Conservation (phyloP, 1,140 invertebrate species). For the Alviniconcha marisindica region DNA sequence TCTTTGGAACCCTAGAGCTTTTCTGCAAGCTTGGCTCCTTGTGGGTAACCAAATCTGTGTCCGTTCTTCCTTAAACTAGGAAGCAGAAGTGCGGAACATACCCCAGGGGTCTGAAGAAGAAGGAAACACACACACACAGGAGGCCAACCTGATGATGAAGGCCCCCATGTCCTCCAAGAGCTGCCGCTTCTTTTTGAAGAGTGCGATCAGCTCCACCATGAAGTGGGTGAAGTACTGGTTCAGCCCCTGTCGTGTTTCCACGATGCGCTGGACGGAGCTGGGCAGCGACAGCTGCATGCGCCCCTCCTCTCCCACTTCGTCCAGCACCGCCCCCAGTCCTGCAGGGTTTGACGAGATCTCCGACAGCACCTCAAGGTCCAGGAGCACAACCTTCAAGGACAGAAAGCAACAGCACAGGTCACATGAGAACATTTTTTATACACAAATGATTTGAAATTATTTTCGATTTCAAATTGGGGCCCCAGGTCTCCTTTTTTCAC, state of each 20-base stretch:
- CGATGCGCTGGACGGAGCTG: slow-evolving; percentile 35
- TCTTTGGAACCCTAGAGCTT: too few species aligned
- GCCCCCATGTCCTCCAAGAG: slow-evolving; percentile 94
- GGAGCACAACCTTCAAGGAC: slow-evolving; percentile 84
- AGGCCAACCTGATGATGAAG: slow-evolving; percentile 92
- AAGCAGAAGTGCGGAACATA: too few species aligned
- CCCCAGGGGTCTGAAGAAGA: too few species aligned
- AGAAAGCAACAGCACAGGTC: too few species aligned
- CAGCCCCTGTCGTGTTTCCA: slow-evolving; percentile 54
- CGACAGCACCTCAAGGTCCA: slow-evolving; percentile 92
- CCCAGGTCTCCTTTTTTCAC: too few species aligned
- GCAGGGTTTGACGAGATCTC: slow-evolving; percentile 83
- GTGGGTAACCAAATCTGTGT: too few species aligned
- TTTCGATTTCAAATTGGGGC: too few species aligned
- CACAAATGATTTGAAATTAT: too few species aligned
- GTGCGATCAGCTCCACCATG: slow-evolving; percentile 87
- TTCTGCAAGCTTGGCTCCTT: too few species aligned
- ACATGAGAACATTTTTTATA: too few species aligned
- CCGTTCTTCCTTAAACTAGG: too few species aligned
- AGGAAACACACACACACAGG: too few species aligned
- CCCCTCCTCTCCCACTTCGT: not conserved
- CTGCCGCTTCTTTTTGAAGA: slow-evolving; percentile 90
- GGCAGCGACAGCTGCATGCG: slow-evolving; percentile 5
- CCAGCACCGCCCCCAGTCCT: slow-evolving; percentile 21
- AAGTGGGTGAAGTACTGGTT: slow-evolving; percentile 90